These are phyloP conservation scores for Notiomystis cincta DNA, from an alignment of 2,113 vertebrate species.

Conservation along the genomic window DNA sequence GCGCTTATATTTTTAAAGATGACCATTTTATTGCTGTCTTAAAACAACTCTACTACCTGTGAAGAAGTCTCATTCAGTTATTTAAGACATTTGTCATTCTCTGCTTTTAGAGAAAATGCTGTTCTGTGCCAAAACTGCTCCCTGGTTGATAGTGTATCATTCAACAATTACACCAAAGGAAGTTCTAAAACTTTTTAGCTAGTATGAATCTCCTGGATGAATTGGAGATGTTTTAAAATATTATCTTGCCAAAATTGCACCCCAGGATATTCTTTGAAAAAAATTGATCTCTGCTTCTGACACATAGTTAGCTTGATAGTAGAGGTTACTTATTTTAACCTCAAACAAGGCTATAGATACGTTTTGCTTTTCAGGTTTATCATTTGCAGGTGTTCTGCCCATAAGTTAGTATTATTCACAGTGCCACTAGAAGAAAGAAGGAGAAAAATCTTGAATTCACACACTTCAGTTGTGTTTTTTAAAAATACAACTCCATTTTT, in stretches of 20 bases:
- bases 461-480: background rate
- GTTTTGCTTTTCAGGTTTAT: background rate
- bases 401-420: background rate
- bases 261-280: background rate
- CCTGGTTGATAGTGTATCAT: constrained; percentile 44
- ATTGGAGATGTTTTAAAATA: constrained; percentile 13
- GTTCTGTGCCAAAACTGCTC: constrained; percentile 29
- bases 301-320: background rate
- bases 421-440: background rate
- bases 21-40: constrained; percentile 52
- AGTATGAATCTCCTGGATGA: constrained; percentile 15
- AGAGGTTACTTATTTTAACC: background rate
- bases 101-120: constrained; percentile 42
- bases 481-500: background rate
- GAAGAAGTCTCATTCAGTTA: constrained; percentile 56
- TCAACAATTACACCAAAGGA: constrained; percentile 44
- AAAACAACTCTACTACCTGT: constrained; percentile 57
- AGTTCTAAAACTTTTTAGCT: constrained; percentile 30
- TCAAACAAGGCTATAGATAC: background rate
- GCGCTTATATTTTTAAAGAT: constrained; percentile 23
- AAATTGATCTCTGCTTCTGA: background rate
- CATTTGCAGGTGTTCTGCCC: background rate
- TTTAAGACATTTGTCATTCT: constrained; percentile 44
- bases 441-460: background rate
- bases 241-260: background rate